A percentile compares a stretch with the other conserved stretches of the same genome.
Conservation (phyloP, 2,113 vertebrate species). For the Phyllopteryx taeniolatus region DNA sequence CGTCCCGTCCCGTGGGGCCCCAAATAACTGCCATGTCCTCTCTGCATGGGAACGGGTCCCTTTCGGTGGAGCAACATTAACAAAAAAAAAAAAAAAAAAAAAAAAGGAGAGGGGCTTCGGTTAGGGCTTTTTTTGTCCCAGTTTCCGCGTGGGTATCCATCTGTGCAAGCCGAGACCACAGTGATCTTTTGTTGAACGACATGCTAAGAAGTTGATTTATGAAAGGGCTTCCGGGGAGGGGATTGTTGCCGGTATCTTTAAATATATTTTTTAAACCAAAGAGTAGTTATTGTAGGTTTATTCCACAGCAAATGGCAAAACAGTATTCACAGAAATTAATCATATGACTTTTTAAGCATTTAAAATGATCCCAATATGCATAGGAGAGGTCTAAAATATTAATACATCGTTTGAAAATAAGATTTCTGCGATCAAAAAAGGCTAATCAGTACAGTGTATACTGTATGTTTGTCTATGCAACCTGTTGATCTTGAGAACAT, state of each 20-base stretch:
- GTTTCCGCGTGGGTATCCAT: slow-evolving; percentile 71
- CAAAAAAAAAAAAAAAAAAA: slow-evolving; percentile 26
- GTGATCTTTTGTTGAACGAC: slow-evolving; percentile 53
- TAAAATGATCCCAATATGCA: neutral
- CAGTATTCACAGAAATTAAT: too few species aligned
- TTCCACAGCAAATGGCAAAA: neutral
- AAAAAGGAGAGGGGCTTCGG: slow-evolving; percentile 53
- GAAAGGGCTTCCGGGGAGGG: slow-evolving; percentile 7
- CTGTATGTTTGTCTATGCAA: neutral
- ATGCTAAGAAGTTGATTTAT: slow-evolving; percentile 26
- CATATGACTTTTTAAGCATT: too few species aligned
- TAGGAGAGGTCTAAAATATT: neutral
- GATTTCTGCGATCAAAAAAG: neutral
- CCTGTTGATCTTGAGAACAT: neutral
- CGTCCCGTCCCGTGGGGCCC: slow-evolving; percentile 58
- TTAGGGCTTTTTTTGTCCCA: slow-evolving; percentile 68
- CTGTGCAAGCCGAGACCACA: slow-evolving; percentile 61
- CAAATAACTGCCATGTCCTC: slow-evolving; percentile 67
- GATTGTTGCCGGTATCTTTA: neutral
- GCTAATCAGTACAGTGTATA: neutral
- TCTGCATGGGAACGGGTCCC: slow-evolving; percentile 41
- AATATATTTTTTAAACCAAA: neutral
- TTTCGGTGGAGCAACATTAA: slow-evolving; percentile 19
- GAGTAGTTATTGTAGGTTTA: neutral
- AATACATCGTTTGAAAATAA: neutral